Evolutionary conservation across 2,797 vertebrate species (phyloP), one percentile per base, ranked within the genome.

Genomic region (Pteropus rufus): DNA sequence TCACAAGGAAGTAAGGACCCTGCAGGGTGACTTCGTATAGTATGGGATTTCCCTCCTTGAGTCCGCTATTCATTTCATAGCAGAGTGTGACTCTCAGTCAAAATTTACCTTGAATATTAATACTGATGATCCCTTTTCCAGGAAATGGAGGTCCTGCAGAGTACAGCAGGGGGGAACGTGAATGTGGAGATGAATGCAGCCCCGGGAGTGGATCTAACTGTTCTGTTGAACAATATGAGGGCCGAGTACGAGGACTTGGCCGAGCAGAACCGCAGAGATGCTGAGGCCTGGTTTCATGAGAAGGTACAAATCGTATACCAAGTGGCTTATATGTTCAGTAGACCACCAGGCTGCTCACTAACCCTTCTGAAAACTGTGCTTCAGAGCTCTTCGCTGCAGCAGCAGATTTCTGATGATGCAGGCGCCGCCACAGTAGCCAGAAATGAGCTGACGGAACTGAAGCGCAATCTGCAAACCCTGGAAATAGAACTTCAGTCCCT

Each of bases 101-200:
- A 44, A 70, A 14, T 7, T 69, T 56, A 23, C 52, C 24, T 58
- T 26, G 67, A 39, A 3, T 21, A 24, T 70, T 23, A 31, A 73
- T 4, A 9, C 34, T 3, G 1, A 67, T 3, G 2, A 70, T 52
- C 5, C 26, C 46, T 73, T 72, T 81, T 69, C 29, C 67, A 98
- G 98, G 97, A 98, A 83, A 64, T 96, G 80, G 41, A 73, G 39
- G 85, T 84, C 39, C 92, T 97, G 60, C 97, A 91, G 36, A 8
- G 70, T 8, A 69, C 97, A 0, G 82, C 96, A 0, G 97, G 96
- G 5, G 99, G 99, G 39, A 99, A 98, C 1, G 97, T 99, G 97
- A 99, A 98, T 0, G 99, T 99, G 94, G 99, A 99, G 97, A 98
- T 99, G 76, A 99, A 99, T 0, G 99, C 99, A 0, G 98, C 98